Evolutionary conservation across 2,797 vertebrate genomes (phyloP).

Genomic region (Sibirionetta formosa): DNA sequence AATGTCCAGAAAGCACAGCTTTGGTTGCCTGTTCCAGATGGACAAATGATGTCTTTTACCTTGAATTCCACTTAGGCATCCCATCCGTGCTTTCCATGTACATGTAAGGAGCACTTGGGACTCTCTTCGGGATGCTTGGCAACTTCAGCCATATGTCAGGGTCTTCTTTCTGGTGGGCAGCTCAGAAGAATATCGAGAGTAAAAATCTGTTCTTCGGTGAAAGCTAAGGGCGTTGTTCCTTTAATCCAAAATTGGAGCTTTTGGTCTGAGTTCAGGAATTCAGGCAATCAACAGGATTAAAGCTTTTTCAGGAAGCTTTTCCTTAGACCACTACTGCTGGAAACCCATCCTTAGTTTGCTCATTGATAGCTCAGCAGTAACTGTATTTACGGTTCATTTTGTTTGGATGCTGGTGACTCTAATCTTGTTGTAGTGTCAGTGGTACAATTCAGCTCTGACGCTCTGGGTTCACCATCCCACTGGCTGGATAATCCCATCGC

Average conservation of each 20-base stretch:
- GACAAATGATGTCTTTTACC: background rate
- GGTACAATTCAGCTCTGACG: background rate
- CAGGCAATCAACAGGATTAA: background rate
- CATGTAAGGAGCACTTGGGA: background rate
- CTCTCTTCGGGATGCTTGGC: background rate
- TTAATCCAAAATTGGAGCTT: background rate
- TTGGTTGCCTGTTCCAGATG: background rate
- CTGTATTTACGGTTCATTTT: constrained; percentile 19
- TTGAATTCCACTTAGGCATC: background rate
- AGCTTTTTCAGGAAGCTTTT: background rate
- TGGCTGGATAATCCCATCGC: constrained; percentile 37
- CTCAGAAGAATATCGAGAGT: background rate
- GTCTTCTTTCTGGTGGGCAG: background rate
- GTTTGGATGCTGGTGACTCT: background rate
- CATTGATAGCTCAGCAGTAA: background rate
- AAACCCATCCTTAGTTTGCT: constrained; percentile 18
- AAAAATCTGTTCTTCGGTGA: background rate
- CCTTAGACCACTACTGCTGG: background rate
- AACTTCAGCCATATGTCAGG: background rate
- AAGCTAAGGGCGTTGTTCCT: background rate
- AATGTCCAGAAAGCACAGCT: background rate
- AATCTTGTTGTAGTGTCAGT: background rate
- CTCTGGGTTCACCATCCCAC: background rate
- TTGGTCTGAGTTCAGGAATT: background rate
- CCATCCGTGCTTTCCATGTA: background rate